Conservation (phyloP, 1,140 invertebrate species). For the Coptotermes formosanus region DNA sequence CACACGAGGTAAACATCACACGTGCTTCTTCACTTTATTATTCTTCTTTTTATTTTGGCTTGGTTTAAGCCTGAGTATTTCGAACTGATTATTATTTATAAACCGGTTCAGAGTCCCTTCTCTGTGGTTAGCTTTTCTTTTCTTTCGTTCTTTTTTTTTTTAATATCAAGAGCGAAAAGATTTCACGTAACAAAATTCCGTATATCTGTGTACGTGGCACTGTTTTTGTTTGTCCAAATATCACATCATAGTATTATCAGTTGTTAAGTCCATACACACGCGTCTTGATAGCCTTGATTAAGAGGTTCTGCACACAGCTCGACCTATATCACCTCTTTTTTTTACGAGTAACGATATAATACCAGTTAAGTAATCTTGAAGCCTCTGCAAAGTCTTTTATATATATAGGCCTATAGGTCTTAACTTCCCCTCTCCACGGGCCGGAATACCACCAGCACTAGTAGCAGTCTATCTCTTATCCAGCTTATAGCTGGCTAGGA, state of each 20-base stretch:
- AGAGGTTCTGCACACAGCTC: background rate
- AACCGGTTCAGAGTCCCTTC: too few species aligned
- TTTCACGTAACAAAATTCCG: background rate
- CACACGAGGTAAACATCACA: background rate
- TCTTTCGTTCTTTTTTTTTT: background rate
- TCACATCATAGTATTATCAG: background rate
- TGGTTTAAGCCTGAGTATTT: too few species aligned
- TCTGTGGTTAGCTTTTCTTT: background rate
- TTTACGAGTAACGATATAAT: background rate
- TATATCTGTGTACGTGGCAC: background rate
- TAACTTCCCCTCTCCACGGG: constrained; percentile 1
- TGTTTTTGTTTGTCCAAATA: background rate
- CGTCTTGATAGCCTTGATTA: background rate
- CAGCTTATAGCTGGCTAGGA: background rate
- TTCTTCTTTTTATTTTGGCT: background rate
- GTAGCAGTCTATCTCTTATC: constrained; percentile 16
- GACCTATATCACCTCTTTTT: constrained; percentile 1
- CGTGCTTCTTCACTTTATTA: background rate
- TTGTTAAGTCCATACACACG: background rate
- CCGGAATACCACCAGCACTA: background rate
- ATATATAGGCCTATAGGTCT: constrained; percentile 18
- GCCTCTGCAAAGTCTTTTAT: constrained; percentile 18
- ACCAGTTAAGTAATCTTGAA: constrained; percentile 13
- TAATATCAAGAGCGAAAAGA: background rate
- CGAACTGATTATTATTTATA: background rate